Conservation (phyloP, 2,113 vertebrate species). For the Entomyzon cyanotis region DNA sequence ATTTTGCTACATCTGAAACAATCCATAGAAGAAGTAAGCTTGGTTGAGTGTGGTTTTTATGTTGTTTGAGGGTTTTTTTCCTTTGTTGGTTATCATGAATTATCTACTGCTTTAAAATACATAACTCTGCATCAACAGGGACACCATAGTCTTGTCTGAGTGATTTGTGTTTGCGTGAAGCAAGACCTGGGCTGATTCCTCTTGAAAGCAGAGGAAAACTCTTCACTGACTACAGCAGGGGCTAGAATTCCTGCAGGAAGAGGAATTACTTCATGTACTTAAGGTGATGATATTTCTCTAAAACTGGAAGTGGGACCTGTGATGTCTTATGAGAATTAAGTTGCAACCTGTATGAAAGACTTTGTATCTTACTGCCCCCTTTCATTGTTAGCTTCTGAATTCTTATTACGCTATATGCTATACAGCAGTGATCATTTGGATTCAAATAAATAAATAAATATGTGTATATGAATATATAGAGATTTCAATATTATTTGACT, state of each 20-base stretch:
- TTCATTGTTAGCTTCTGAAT: not conserved
- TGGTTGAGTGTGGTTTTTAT: not conserved
- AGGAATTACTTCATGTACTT: not conserved
- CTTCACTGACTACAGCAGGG: not conserved
- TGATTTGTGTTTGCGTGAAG: not conserved
- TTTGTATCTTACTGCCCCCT: not conserved
- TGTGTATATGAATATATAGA: not conserved
- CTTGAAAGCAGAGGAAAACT: not conserved
- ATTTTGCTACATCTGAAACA: not conserved
- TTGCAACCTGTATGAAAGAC: not conserved
- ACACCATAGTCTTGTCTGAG: not conserved
- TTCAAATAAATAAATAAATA: not conserved
- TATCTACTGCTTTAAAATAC: not conserved
- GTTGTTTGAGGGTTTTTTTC: not conserved
- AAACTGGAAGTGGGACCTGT: not conserved
- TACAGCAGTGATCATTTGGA: not conserved
- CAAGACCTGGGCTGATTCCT: not conserved
- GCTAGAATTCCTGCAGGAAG: not conserved
- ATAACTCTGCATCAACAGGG: not conserved
- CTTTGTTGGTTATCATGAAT: not conserved
- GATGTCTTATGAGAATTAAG: not conserved
- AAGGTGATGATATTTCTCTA: not conserved
- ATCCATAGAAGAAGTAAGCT: not conserved
- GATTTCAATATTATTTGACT: not conserved
- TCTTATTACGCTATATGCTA: not conserved